Percentiles rank a stretch among this genome's conserved stretches.
Evolutionary conservation across 1,140 invertebrate species (phyloP).

Genomic region (Muscidifurax raptorellus): DNA sequence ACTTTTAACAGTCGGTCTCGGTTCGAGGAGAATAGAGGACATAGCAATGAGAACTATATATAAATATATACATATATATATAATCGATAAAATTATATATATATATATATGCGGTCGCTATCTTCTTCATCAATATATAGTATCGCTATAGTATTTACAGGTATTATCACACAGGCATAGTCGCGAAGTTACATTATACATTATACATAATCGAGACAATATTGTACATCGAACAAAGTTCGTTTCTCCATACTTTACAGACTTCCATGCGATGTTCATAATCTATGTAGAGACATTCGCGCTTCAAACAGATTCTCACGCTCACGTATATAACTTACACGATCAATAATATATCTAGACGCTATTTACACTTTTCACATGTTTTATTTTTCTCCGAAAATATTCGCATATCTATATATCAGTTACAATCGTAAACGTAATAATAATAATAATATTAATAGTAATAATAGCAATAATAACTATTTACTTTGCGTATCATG

Average conservation of each 20-base stretch:
- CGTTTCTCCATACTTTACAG: constrained; percentile 4
- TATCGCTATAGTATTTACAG: constrained; percentile 38
- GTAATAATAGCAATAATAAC: no score
- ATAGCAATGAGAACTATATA: constrained; percentile 41
- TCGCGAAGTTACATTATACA: constrained; percentile 33
- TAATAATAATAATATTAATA: background rate
- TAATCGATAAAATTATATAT: constrained; percentile 35
- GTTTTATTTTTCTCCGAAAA: constrained; percentile 14
- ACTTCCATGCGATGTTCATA: background rate
- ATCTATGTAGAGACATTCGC: background rate
- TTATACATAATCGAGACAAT: constrained; percentile 19
- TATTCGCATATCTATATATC: background rate
- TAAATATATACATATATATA: constrained; percentile 36
- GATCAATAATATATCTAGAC: constrained; percentile 21
- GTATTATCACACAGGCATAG: constrained; percentile 47
- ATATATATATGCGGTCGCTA: constrained; percentile 21
- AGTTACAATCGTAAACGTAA: background rate
- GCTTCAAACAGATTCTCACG: background rate
- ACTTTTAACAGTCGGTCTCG: constrained; percentile 17
- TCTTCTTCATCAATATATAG: constrained; percentile 6
- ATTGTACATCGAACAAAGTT: constrained; percentile 44
- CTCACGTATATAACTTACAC: constrained; percentile 35
- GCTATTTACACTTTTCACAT: constrained; percentile 49
- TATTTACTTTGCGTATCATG: no score
- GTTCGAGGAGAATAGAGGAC: constrained; percentile 24